Evolutionary conservation across 1,140 invertebrate genomes (phyloP).

Genomic region (Psix sp.): DNA sequence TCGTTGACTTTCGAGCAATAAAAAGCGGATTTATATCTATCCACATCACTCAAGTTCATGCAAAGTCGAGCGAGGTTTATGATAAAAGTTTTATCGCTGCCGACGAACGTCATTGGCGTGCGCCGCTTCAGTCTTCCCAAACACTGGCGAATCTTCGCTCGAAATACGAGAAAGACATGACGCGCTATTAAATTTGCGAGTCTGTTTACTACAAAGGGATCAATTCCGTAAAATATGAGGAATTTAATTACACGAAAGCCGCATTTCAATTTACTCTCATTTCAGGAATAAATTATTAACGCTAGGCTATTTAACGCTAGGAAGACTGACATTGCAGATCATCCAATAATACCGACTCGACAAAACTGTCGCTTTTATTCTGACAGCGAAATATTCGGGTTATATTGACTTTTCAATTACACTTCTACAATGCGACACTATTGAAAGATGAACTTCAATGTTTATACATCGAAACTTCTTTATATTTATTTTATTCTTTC

Average conservation of each 20-base stretch:
- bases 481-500: no score
- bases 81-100: slow-evolving; percentile 58
- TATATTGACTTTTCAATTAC: no score
- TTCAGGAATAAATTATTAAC: slow-evolving; percentile 33
- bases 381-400: no score
- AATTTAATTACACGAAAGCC: slow-evolving; percentile 56
- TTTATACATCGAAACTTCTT: no score
- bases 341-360: no score
- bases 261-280: slow-evolving; percentile 13
- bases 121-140: slow-evolving; percentile 27
- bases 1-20: slow-evolving; percentile 57
- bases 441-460: no score
- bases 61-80: slow-evolving; percentile 46
- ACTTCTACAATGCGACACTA: no score
- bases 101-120: slow-evolving; percentile 36
- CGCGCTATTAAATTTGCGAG: slow-evolving; percentile 51
- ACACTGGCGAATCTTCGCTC: slow-evolving; percentile 34
- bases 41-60: slow-evolving; percentile 31
- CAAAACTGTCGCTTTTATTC: no score
- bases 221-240: slow-evolving; percentile 50
- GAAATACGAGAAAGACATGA: slow-evolving; percentile 8
- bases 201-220: slow-evolving; percentile 50
- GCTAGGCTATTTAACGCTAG: slow-evolving; percentile 24
- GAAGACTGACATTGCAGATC: no score
- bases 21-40: slow-evolving; percentile 60